Conservation (phyloP, 2,888 invertebrate genomes). For the Caenorhabditis uteleia region DNA sequence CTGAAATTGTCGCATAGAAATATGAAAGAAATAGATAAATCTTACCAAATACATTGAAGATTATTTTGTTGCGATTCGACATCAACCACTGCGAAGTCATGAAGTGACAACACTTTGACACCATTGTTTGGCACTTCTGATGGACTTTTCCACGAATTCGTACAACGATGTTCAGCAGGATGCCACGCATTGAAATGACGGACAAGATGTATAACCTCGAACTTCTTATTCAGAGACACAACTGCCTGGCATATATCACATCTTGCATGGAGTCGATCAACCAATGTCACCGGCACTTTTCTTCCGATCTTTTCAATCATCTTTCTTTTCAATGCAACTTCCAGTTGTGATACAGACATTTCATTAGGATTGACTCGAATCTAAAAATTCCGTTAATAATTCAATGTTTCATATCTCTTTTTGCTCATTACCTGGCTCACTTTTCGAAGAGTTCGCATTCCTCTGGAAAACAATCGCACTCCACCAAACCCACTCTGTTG, state of each 20-base stretch:
- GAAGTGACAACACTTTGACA: constrained; percentile 32
- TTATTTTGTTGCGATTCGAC: constrained; percentile 52
- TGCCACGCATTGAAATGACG: constrained; percentile 70
- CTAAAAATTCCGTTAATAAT: constrained; percentile 47
- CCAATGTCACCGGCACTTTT: constrained; percentile 64
- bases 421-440: too few relatives aligned
- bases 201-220: constrained; percentile 67
- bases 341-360: constrained; percentile 62
- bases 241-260: constrained; percentile 66
- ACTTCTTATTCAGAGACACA: constrained; percentile 68
- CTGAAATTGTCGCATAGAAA: background rate
- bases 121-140: constrained; percentile 1
- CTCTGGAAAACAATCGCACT: constrained; percentile 13
- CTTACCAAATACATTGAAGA: constrained; percentile 68
- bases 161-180: constrained; percentile 65
- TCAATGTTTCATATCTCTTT: too few relatives aligned
- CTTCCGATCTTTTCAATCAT: constrained; percentile 68
- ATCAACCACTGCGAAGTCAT: constrained; percentile 67
- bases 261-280: constrained; percentile 67
- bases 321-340: constrained; percentile 61
- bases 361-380: constrained; percentile 66
- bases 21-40: background rate
- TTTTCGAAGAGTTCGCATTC: constrained; percentile 9
- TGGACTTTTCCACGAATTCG: constrained; percentile 60
- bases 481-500: constrained; percentile 17